Conservation (phyloP, 2,113 vertebrate genomes). For the Ciconia maguari region DNA sequence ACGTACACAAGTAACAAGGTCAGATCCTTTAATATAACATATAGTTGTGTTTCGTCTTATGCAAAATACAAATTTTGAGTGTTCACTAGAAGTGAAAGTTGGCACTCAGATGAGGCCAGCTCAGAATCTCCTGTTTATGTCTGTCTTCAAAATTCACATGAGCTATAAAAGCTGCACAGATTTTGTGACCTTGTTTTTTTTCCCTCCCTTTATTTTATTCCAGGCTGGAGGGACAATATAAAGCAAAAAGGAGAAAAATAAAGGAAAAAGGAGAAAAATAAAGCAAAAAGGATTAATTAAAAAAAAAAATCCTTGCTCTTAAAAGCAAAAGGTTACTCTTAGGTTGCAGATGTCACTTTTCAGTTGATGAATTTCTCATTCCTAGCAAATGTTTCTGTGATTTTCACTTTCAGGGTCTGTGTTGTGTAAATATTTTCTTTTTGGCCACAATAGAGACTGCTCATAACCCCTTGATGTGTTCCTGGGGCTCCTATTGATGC, state of each 20-base stretch:
- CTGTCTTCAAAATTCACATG: neutral
- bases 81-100: neutral
- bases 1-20: no score
- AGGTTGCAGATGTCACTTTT: neutral
- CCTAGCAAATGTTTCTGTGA: neutral
- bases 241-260: neutral
- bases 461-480: neutral
- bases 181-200: neutral
- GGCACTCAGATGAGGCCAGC: neutral
- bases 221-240: neutral
- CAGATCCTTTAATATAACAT: neutral
- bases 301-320: neutral
- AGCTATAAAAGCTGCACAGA: neutral
- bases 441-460: neutral
- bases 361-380: neutral
- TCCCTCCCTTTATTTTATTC: neutral
- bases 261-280: neutral
- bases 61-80: neutral
- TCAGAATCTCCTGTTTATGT: neutral
- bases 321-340: neutral
- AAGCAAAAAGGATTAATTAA: neutral
- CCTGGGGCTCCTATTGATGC: neutral
- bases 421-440: conserved; percentile 9
- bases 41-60: neutral
- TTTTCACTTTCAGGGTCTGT: conserved; percentile 28